Base-by-base conservation (phyloP, 2,888 invertebrate genomes). In the Ganaspis brasiliensis region DNA sequence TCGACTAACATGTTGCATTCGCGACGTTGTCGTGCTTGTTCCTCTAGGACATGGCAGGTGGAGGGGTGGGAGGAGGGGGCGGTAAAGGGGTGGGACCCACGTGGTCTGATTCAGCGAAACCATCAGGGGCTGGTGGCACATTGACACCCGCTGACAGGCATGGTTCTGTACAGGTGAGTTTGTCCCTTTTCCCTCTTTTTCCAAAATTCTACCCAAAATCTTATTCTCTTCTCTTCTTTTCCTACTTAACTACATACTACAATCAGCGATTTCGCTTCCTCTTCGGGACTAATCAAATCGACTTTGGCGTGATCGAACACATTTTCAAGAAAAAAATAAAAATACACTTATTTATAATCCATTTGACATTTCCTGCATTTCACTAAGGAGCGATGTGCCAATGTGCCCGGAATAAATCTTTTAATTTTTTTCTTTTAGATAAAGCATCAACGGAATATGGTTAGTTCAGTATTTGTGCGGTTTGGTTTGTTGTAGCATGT, bases 61-160 rank as follows among this genome's bases (percentile, higher is more conserved):
- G 87, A 87, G 91, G 90, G 90, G 87, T 87, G 88, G 88, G 89
- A 85, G 87, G 88, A 80, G 89, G 87, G 93, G 94, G 90, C 87
- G 94, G 95, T 90, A 95, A 96, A 92, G 95, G 95, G 92, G 94
- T 94, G 91, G 95, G 95, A 93, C 92, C 94, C 91, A 96, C 96
- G 87, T 96, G 97, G 95, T 96, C 96, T 89, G 97, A 97, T 92
- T 95, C 96, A 88, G 96, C 96, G 89, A 97, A 97, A 89, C 95
- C 96, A 91, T 95, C 95, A 88, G 94, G 94, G 90, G 94, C 95
- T 86, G 93, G 96, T 87, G 97, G 96, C 90, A 96, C 97, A 92
- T 94, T 97, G 91, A 97, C 97, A 87, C 97, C 98, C 88, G 98
- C 98, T 87, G 98, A 98, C 93, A 95, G 98, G 93, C 98, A 98